phyloP scores from a whole-genome alignment of 1,140 invertebrate genomes.

The Tetramorium parvispinum region DNA sequence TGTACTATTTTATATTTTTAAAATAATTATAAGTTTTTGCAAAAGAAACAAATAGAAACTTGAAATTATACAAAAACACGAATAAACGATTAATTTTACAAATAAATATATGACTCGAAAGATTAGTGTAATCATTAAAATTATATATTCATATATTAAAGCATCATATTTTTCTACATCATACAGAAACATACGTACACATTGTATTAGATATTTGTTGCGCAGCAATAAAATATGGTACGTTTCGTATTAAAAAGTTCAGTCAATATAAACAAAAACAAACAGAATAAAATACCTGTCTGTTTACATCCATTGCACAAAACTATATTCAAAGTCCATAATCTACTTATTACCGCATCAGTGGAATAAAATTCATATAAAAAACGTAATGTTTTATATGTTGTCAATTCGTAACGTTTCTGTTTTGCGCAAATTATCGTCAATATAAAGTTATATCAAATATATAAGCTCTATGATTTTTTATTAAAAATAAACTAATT shows the following conservation, averaged over 20 bases:
- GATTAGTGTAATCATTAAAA: neutral
- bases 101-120: neutral
- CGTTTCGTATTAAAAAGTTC: neutral
- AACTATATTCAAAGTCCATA: constrained; percentile 18
- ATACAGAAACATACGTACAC: neutral
- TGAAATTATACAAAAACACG: neutral
- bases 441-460: neutral
- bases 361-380: neutral
- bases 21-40: neutral
- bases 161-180: neutral
- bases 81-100: neutral
- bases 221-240: neutral
- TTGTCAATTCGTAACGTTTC: neutral
- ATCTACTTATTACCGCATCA: neutral
- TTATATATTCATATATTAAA: neutral
- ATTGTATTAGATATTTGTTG: constrained; percentile 1
- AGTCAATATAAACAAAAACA: neutral
- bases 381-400: neutral
- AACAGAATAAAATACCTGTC: neutral
- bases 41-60: neutral
- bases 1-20: neutral
- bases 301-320: neutral
- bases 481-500: neutral
- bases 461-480: neutral
- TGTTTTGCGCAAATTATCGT: neutral